Conservation (phyloP, 2,797 vertebrate genomes). For the Luscinia megarhynchos region DNA sequence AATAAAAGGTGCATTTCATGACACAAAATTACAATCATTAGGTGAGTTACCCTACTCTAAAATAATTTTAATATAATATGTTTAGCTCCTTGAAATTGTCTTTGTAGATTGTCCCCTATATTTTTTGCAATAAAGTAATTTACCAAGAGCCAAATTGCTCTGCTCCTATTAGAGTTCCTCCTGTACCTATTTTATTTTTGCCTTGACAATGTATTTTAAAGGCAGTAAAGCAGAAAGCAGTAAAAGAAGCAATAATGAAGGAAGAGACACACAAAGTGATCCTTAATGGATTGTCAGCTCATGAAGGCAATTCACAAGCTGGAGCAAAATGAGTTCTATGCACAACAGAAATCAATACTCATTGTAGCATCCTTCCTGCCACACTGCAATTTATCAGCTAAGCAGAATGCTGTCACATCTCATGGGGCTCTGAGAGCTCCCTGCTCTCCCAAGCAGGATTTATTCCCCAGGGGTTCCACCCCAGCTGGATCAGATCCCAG, state of each 20-base stretch:
- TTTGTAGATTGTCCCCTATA: neutral
- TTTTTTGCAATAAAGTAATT: conserved; percentile 56
- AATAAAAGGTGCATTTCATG: conserved; percentile 1
- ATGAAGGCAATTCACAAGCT: conserved; percentile 81
- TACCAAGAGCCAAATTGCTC: conserved; percentile 52
- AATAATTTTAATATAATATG: conserved; percentile 16
- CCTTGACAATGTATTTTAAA: conserved; percentile 68
- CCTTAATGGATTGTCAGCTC: conserved; percentile 82
- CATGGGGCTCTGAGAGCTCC: conserved; percentile 44
- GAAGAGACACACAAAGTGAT: conserved; percentile 83
- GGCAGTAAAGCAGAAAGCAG: conserved; percentile 72
- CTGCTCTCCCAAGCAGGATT: conserved; percentile 31
- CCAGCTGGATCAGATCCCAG: neutral
- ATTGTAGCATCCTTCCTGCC: conserved; percentile 77
- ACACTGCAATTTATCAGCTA: conserved; percentile 75
- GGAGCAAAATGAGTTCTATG: conserved; percentile 78
- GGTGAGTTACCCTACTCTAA: neutral
- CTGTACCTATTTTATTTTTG: conserved; percentile 69
- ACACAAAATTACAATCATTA: conserved; percentile 9
- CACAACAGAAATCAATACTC: conserved; percentile 83
- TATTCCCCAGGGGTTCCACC: neutral
- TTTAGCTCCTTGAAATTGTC: conserved; percentile 42
- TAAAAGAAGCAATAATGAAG: conserved; percentile 75
- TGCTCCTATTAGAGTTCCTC: conserved; percentile 37
- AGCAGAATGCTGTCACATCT: conserved; percentile 75